Base-by-base conservation (phyloP, 2,113 vertebrate genomes). In the Solea solea region DNA sequence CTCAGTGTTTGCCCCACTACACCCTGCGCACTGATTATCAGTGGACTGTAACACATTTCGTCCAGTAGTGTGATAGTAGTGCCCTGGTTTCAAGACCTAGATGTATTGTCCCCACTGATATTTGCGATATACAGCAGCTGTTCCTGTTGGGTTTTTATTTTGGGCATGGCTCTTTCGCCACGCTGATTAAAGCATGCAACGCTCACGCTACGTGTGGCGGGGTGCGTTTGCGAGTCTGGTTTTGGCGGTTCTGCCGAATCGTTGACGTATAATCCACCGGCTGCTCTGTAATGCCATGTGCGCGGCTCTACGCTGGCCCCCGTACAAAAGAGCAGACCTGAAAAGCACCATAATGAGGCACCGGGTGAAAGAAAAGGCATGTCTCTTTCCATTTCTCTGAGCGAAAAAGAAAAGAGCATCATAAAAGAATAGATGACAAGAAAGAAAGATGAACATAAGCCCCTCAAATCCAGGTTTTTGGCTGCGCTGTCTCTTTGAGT, bases 401-500 rank as follows among this genome's bases (percentile, higher is more conserved):
- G 79, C 72, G 46, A 84, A 87, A 21, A 90, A 91, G 86, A 90
- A 89, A 89, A 90, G 83, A 78, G 86, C 81, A 86, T 84, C 74
- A 89, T 86, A 88, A 90, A 90, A 89, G 82, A 88, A 86, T 76
- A 82, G 79, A 80, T 50, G 79, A 86, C 83, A 88, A 83, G 82
- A 88, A 88, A 87, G 78, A 90, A 82, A 78, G 87, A 89, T 91
- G 90, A 88, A 92, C 92, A 93, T 91, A 92, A 91, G 89, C 87
- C 78, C 70, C 83, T 71, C 81, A 90, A 91, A 89, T 90, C 90
- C 90, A 85, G 81, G 78, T 83, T 89, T 89, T 78, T 87, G 90
- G 81, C 88, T 44, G 74, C n/a, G 85, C 90, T 91, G 89, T 91
- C 90, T 91, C 87, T 90, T 90, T 91, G 88, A 87, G 83, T 91